phyloP scores from a whole-genome alignment of 2,888 invertebrate species.

The Ecliptopera silaceata region DNA sequence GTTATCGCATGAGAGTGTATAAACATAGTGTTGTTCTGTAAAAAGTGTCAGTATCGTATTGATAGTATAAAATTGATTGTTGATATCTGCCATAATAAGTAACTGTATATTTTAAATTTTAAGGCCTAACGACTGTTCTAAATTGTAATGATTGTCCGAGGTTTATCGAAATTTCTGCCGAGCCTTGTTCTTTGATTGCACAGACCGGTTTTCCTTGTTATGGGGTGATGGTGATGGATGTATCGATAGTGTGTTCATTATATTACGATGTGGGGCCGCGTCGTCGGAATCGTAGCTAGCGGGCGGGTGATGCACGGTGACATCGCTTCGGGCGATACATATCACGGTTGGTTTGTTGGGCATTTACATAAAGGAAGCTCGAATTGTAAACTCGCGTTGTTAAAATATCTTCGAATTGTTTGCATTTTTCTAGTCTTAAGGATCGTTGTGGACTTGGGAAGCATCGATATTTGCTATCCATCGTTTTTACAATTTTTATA shows the following conservation, averaged over 20 bases:
- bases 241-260: conserved; percentile 24
- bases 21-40: conserved; percentile 68
- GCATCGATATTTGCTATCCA: conserved; percentile 53
- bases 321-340: conserved; percentile 59
- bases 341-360: conserved; percentile 57
- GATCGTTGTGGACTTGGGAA: conserved; percentile 59
- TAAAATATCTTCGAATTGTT: conserved; percentile 64
- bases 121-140: conserved; percentile 81
- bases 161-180: conserved; percentile 55
- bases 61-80: conserved; percentile 75
- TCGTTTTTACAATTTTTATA: conserved; percentile 51
- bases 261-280: conserved; percentile 36
- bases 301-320: no score
- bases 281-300: conserved; percentile 13
- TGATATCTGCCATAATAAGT: conserved; percentile 82
- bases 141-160: conserved; percentile 69
- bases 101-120: conserved; percentile 77
- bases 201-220: conserved; percentile 56
- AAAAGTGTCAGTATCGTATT: conserved; percentile 73
- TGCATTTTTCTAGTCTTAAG: conserved; percentile 81
- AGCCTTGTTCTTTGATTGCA: conserved; percentile 46
- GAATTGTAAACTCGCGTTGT: conserved; percentile 38
- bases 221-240: conserved; percentile 34
- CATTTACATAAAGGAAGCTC: conserved; percentile 52
- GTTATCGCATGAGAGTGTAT: conserved; percentile 62